A percentile compares a stretch with the other conserved stretches of the same genome.
Evolutionary conservation across 2,797 vertebrate species (phyloP).

Genomic region (Erithacus rubecula): DNA sequence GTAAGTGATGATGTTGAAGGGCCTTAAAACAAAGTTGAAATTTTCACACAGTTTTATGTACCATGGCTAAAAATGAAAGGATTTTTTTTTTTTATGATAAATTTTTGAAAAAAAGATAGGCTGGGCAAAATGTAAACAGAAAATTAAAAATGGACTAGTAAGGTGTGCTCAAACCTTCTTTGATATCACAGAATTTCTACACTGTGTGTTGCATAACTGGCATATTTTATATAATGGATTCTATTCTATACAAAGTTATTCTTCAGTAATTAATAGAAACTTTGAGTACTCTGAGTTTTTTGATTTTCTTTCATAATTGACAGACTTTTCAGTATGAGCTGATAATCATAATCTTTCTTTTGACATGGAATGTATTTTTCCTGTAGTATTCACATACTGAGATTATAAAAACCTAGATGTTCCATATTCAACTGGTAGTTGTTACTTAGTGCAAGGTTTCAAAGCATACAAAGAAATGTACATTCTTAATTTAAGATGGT

Average conservation of each 20-base stretch:
- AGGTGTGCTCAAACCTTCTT: not conserved
- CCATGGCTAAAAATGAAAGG: not conserved
- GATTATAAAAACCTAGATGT: not conserved
- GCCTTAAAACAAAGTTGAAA: not conserved
- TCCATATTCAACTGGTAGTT: not conserved
- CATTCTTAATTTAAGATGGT: not conserved
- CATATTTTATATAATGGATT: not conserved
- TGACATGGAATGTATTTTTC: not conserved
- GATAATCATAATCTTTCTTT: not conserved
- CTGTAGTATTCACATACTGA: not conserved
- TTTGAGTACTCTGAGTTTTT: not conserved
- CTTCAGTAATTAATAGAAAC: not conserved
- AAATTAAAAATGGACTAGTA: not conserved
- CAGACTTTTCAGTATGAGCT: not conserved
- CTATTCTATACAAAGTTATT: not conserved
- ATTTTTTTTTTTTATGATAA: not conserved
- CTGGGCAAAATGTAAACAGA: not conserved
- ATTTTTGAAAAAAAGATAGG: not conserved
- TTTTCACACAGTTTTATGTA: not conserved
- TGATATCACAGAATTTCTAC: not conserved
- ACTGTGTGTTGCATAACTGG: not conserved
- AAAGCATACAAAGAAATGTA: not conserved
- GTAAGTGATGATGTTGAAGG: not conserved
- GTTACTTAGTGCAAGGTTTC: not conserved
- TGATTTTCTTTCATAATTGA: not conserved